Percentiles rank a stretch among this genome's conserved stretches.
Evolutionary conservation across 2,888 invertebrate genomes (phyloP).

Genomic region (Temnothorax unifasciatus): DNA sequence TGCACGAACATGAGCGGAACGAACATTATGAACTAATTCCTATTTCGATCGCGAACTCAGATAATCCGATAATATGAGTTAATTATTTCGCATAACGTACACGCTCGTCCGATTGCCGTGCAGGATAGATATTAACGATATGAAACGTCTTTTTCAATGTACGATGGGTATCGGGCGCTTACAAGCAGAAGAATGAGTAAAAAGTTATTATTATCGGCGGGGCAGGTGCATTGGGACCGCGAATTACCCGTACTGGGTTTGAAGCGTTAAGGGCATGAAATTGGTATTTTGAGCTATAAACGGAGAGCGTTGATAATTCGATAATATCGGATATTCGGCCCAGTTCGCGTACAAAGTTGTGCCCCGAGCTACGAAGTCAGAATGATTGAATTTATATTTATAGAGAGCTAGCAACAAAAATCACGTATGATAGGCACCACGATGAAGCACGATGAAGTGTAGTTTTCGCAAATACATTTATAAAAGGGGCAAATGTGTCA

Average conservation of each 20-base stretch:
- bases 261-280: slow-evolving; percentile 42
- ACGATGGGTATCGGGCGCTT: slow-evolving; percentile 12
- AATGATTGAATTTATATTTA: slow-evolving; percentile 43
- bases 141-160: slow-evolving; percentile 39
- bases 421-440: too few relatives aligned
- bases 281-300: slow-evolving; percentile 62
- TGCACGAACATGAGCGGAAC: slow-evolving; percentile 26
- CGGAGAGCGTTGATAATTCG: slow-evolving; percentile 67
- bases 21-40: slow-evolving; percentile 48
- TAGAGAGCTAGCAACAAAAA: too few relatives aligned
- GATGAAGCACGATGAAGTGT: slow-evolving; percentile 10
- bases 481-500: background rate
- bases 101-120: background rate
- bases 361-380: slow-evolving; percentile 40
- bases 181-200: slow-evolving; percentile 25
- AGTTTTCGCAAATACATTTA: slow-evolving; percentile 58
- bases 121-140: slow-evolving; percentile 37
- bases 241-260: slow-evolving; percentile 34
- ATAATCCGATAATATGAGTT: slow-evolving; percentile 49
- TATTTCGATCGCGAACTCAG: slow-evolving; percentile 34
- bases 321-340: slow-evolving; percentile 63
- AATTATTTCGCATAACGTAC: slow-evolving; percentile 41
- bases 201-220: slow-evolving; percentile 42
- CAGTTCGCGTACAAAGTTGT: slow-evolving; percentile 54
- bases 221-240: slow-evolving; percentile 36